phyloP scores from a whole-genome alignment of 2,888 invertebrate species.

The Girardia tigrina region DNA sequence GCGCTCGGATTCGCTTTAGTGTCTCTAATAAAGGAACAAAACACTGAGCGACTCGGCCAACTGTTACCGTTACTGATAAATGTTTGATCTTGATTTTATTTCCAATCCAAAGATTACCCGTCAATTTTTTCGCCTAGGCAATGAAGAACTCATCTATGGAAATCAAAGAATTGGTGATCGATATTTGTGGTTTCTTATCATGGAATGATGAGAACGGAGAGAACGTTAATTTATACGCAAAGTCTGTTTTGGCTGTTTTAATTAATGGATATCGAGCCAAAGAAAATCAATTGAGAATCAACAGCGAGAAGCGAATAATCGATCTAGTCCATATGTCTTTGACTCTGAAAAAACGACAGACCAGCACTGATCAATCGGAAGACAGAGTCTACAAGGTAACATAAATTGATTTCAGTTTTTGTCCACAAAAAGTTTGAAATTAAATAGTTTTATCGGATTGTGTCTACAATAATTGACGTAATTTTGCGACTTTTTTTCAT shows the following conservation, averaged over 20 bases:
- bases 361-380: background rate
- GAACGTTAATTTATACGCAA: constrained; percentile 47
- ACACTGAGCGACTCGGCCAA: background rate
- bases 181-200: constrained; percentile 64
- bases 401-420: no score
- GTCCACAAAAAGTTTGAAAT: no score
- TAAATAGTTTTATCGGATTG: no score
- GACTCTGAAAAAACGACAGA: background rate
- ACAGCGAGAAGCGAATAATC: constrained; percentile 78
- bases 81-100: background rate
- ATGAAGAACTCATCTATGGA: constrained; percentile 84
- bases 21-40: background rate
- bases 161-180: constrained; percentile 75
- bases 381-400: background rate
- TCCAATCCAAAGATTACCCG: no score
- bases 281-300: constrained; percentile 80
- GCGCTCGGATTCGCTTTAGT: background rate
- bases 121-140: constrained; percentile 40
- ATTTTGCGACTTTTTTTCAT: no score
- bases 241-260: constrained; percentile 70
- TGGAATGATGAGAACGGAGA: constrained; percentile 49
- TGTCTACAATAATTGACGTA: no score
- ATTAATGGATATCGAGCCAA: constrained; percentile 97
- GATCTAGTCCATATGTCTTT: constrained; percentile 53
- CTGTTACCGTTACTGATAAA: background rate